Conservation (phyloP, 2,113 vertebrate species). For the Phyllostomus discolor region DNA sequence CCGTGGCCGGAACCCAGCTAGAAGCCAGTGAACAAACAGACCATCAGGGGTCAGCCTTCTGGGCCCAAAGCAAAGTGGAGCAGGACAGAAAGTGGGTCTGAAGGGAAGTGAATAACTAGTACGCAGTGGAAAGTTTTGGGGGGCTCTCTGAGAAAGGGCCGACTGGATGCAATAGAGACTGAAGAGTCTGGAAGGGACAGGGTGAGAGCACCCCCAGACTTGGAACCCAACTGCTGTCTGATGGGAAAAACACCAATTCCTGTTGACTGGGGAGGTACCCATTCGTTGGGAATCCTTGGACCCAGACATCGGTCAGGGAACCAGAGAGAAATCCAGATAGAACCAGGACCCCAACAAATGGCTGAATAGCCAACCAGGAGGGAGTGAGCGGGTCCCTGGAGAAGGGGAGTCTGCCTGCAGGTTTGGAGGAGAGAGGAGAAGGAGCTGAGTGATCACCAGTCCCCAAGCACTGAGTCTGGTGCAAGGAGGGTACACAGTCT, state of each 20-base stretch:
- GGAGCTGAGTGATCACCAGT: not conserved
- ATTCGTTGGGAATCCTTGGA: not conserved
- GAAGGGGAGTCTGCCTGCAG: not conserved
- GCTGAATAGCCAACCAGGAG: not conserved
- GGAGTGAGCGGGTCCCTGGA: not conserved
- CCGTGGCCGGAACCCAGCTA: not conserved
- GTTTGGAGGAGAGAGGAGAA: not conserved
- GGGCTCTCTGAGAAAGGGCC: not conserved
- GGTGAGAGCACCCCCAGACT: not conserved
- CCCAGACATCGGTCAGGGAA: not conserved
- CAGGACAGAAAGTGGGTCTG: not conserved
- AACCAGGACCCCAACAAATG: not conserved
- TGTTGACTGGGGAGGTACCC: too few relatives aligned
- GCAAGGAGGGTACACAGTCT: not conserved
- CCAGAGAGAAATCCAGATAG: not conserved
- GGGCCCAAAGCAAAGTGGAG: not conserved
- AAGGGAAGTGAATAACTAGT: not conserved
- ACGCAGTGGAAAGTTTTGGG: accelerated
- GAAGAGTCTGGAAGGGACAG: not conserved
- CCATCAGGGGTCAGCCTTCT: not conserved
- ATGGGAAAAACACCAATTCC: not conserved
- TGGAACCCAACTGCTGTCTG: not conserved
- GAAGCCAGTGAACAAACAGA: not conserved
- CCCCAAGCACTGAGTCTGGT: not conserved
- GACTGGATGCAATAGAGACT: not conserved